phyloP scores from a whole-genome alignment of 2,888 invertebrate genomes.

The Tetropium fuscum region DNA sequence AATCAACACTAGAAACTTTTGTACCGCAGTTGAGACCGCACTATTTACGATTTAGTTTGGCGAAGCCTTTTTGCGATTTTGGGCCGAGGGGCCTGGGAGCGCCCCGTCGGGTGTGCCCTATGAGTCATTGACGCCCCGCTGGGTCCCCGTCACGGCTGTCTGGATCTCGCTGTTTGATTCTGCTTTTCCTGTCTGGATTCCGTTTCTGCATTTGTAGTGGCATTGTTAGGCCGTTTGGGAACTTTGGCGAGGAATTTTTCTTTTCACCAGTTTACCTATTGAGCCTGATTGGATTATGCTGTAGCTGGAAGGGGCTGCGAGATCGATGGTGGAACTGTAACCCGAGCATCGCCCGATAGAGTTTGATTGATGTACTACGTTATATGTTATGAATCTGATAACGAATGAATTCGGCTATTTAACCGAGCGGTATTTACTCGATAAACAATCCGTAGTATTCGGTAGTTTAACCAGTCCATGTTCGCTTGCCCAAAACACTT shows the following conservation, averaged over 20 bases:
- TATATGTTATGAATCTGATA: not conserved
- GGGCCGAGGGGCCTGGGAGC: slow-evolving; percentile 5
- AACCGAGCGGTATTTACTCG: not conserved
- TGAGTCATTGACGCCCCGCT: slow-evolving; percentile 37
- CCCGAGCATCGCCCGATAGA: not conserved
- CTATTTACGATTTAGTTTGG: not conserved
- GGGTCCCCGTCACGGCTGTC: slow-evolving; percentile 37
- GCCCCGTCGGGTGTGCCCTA: slow-evolving; percentile 42
- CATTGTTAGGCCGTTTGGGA: slow-evolving; percentile 24
- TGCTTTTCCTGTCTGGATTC: slow-evolving; percentile 35
- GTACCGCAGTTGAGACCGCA: no score
- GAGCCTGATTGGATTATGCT: slow-evolving; percentile 24
- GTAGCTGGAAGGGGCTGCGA: slow-evolving; percentile 8
- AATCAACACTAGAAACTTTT: no score
- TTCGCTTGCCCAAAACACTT: no score
- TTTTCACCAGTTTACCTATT: slow-evolving; percentile 14
- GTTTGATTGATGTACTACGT: slow-evolving; percentile 11
- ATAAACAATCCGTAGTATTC: no score
- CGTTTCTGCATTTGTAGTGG: slow-evolving; percentile 24
- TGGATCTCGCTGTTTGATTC: slow-evolving; percentile 33
- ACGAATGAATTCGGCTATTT: not conserved
- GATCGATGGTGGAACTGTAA: not conserved
- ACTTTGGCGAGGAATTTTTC: slow-evolving; percentile 18
- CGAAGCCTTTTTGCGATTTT: slow-evolving; percentile 15
- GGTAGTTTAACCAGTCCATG: no score